These are phyloP conservation scores for Elaphurus davidianus DNA, from an alignment of 2,113 vertebrate genomes.

Conservation along the genomic window DNA sequence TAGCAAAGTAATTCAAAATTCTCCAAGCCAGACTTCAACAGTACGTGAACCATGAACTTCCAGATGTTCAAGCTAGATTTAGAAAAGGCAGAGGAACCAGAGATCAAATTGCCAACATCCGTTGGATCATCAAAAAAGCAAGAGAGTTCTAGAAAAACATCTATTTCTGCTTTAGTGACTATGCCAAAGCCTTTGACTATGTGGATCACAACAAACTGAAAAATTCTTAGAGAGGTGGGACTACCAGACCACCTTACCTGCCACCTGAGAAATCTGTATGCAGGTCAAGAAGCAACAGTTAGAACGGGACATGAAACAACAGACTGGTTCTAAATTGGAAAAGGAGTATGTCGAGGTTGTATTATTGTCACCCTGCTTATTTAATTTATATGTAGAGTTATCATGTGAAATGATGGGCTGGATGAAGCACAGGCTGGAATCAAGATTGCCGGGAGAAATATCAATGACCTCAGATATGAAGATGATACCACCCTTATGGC, in stretches of 20 bases:
- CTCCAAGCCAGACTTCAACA: neutral
- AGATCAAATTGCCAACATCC: neutral
- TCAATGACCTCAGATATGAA: neutral
- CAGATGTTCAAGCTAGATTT: neutral
- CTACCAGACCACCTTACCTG: neutral
- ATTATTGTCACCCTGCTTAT: neutral
- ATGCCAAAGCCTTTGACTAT: neutral
- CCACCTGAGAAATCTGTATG: neutral
- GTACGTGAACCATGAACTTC: neutral
- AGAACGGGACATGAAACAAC: accelerated
- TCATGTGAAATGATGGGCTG: neutral
- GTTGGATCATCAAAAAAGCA: neutral
- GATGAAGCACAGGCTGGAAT: neutral
- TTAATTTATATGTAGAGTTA: neutral
- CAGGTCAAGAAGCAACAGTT: neutral
- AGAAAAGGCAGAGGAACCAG: neutral
- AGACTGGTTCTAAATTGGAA: neutral
- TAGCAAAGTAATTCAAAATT: neutral
- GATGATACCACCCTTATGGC: neutral
- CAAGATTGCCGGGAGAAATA: neutral
- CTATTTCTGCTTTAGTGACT: neutral
- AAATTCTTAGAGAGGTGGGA: neutral
- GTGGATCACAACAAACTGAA: neutral
- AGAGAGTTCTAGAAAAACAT: neutral
- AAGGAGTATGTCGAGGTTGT: neutral